These are phyloP conservation scores for Gallinago stenura DNA, from an alignment of 2,797 vertebrate genomes.

Conservation along the genomic window DNA sequence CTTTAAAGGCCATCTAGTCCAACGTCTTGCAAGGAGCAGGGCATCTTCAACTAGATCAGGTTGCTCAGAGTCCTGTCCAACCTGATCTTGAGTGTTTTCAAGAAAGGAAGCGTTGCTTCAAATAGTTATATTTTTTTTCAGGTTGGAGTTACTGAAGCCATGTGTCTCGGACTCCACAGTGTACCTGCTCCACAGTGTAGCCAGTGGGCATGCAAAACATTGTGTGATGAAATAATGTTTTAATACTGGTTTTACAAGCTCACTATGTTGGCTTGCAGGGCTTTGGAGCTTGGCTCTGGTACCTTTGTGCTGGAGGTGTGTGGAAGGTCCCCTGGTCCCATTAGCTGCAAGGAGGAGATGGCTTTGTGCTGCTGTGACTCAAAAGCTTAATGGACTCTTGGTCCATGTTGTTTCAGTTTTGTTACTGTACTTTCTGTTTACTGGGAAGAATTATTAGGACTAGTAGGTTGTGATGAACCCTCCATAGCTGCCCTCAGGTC, in stretches of 20 bases:
- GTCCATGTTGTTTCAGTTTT: fast-evolving
- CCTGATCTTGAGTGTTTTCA: background rate
- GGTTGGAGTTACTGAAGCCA: background rate
- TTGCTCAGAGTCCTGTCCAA: fast-evolving
- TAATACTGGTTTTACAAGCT: background rate
- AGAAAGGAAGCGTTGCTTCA: background rate
- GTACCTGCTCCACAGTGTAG: background rate
- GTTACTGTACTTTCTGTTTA: fast-evolving
- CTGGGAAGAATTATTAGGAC: background rate
- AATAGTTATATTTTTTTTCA: background rate
- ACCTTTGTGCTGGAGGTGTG: background rate
- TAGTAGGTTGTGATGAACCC: background rate
- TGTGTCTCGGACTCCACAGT: background rate
- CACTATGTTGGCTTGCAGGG: fast-evolving
- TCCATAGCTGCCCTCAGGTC: background rate
- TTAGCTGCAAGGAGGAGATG: background rate
- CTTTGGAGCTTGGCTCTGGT: background rate
- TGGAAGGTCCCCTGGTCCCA: background rate
- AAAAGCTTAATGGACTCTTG: background rate
- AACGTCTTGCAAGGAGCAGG: background rate
- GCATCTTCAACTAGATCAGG: background rate
- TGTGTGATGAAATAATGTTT: background rate
- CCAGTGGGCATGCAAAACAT: background rate
- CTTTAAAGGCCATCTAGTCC: background rate
- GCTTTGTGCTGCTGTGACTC: background rate